Base-by-base conservation (phyloP, 2,888 invertebrate genomes). In the Chloroclystis v-ata region DNA sequence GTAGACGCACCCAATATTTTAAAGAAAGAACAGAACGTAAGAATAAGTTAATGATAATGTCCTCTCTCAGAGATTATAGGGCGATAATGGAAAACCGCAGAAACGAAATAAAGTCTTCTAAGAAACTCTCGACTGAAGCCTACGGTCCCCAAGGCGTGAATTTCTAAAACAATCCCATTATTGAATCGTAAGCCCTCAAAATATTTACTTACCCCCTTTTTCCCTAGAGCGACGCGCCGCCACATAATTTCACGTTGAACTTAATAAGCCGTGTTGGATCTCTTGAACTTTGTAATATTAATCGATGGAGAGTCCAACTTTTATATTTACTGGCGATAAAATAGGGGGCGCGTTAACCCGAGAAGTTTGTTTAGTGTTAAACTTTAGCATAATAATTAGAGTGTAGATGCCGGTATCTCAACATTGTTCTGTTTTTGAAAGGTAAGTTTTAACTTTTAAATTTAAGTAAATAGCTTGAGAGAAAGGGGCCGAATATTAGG, bases 261-360 rank as follows among this genome's bases (percentile, higher is more conserved):
- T 74, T 75, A 73, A 69, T 70, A 73, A 71, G 65, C 58, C 65
- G 58, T 55, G 65, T 61, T 57, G 67, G 68, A 70, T 65, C 68
- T 65, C 55, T 54, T 57, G 57, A 72, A 72, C 57, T 76, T 78
- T 60, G 61, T 63, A 67, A 72, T 71, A 74, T 75, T 72, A 78
- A 76, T 78, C 75, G 75, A 72, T 70, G 49, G 43, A 29, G 66
- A 67, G 65, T 52, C 53, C 47, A 72, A 75, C 67, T 78, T 76
- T 71, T 68, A 61, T 73, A 71, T 72, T 71, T 68, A 67, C 61
- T 59, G 60, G 55, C 57, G 60, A 69, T 72, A 70, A 69, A 72
- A 69, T 63, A 65, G 46, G 57, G 54, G 54, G 54, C 50, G 54
- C 58, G 47, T 59, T 69, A 62, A 60, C 57, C 63, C 52, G 56